These are phyloP conservation scores for Ditula angustiorana DNA, from an alignment of 2,888 invertebrate species.

Conservation along the genomic window DNA sequence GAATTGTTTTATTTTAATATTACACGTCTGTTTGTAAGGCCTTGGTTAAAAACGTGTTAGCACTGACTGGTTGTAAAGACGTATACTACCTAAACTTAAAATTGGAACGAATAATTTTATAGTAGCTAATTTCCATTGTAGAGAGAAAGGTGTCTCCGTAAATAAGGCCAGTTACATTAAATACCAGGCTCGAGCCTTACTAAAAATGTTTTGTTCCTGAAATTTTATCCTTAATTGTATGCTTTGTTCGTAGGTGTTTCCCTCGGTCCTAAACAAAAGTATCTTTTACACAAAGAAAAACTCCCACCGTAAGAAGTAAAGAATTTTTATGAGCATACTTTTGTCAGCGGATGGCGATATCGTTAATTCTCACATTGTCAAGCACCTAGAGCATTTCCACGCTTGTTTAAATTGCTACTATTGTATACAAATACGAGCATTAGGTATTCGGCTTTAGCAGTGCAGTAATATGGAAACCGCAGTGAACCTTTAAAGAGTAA, in stretches of 20 bases:
- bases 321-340: slow-evolving; percentile 59
- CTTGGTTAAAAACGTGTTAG: too few species aligned
- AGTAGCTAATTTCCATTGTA: slow-evolving; percentile 6
- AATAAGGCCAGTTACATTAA: slow-evolving; percentile 29
- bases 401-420: slow-evolving; percentile 57
- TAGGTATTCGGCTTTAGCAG: slow-evolving; percentile 28
- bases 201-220: slow-evolving; percentile 37
- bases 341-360: slow-evolving; percentile 62
- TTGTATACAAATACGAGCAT: slow-evolving; percentile 48
- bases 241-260: slow-evolving; percentile 42
- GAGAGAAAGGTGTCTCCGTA: slow-evolving; percentile 15
- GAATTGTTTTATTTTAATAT: not conserved
- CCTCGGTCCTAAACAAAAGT: slow-evolving; percentile 54
- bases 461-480: slow-evolving; percentile 47
- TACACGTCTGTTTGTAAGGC: too few species aligned
- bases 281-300: slow-evolving; percentile 55
- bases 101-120: slow-evolving; percentile 4
- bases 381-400: slow-evolving; percentile 54
- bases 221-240: slow-evolving; percentile 36
- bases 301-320: slow-evolving; percentile 53
- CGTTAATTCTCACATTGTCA: slow-evolving; percentile 63
- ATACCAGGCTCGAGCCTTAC: slow-evolving; percentile 12
- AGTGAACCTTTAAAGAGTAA: slow-evolving; percentile 65
- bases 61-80: not conserved
- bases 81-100: not conserved